A percentile compares a stretch with the other conserved stretches of the same genome.
Conservation (phyloP, 2,113 vertebrate species). For the Bujurquina vittata region DNA sequence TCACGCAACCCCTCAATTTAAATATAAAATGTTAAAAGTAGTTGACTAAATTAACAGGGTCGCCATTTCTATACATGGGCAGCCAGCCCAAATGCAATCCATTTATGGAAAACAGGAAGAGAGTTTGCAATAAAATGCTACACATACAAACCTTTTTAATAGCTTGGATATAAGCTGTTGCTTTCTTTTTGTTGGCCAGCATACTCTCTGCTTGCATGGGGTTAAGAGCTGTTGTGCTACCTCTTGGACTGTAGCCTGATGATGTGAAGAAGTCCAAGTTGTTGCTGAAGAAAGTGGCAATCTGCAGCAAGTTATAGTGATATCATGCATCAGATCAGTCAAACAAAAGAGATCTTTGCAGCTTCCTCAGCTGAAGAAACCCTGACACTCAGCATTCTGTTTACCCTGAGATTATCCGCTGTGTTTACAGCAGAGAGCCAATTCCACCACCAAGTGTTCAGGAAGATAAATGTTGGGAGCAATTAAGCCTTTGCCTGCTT, state of each 20-base stretch:
- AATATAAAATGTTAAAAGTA: not conserved
- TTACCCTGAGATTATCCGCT: slow-evolving; percentile 16
- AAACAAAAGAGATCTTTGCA: not conserved
- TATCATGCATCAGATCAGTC: not conserved
- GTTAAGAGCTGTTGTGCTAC: slow-evolving; percentile 81
- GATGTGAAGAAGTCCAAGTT: slow-evolving; percentile 91
- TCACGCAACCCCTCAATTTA: not conserved
- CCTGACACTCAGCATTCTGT: slow-evolving; percentile 4
- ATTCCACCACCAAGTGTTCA: slow-evolving; percentile 30
- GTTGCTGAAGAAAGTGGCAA: slow-evolving; percentile 95
- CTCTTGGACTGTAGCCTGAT: slow-evolving; percentile 88
- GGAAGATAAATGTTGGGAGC: slow-evolving; percentile 33
- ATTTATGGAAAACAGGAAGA: not conserved
- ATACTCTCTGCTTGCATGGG: slow-evolving; percentile 90
- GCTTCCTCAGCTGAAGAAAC: not conserved
- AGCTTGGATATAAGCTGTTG: slow-evolving; percentile 85
- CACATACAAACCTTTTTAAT: slow-evolving; percentile 87
- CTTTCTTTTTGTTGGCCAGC: slow-evolving; percentile 92
- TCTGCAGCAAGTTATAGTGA: slow-evolving; percentile 75
- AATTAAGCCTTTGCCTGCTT: slow-evolving; percentile 33
- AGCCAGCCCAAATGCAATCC: not conserved
- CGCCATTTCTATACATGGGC: too few species aligned
- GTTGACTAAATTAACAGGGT: not conserved
- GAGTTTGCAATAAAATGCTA: not conserved
- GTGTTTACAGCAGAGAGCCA: slow-evolving; percentile 23